Conservation (phyloP, 1,140 invertebrate genomes). For the Propsilocerus akamusi region DNA sequence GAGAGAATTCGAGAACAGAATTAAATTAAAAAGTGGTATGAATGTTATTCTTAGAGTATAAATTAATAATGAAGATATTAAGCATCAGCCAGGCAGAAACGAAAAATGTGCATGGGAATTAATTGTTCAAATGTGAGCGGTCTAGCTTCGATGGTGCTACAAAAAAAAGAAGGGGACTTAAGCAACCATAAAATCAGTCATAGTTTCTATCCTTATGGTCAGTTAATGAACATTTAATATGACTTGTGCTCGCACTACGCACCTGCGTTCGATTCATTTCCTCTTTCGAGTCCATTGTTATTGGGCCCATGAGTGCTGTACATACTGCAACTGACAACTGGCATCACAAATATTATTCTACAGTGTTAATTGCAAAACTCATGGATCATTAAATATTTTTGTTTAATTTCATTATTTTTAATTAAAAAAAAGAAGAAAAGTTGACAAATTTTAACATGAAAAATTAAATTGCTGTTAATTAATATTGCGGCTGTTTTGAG, state of each 20-base stretch:
- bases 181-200: slow-evolving; percentile 3
- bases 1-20: no score
- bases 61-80: no score
- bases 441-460: background rate
- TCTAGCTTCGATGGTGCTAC: no score
- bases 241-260: background rate
- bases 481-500: background rate
- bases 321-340: background rate
- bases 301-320: background rate
- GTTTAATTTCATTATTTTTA: background rate
- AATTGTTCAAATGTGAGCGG: no score
- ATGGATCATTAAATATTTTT: background rate
- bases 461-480: background rate
- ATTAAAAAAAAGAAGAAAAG: background rate
- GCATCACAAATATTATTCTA: background rate
- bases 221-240: background rate
- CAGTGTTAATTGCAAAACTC: background rate
- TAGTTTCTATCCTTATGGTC: background rate
- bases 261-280: background rate
- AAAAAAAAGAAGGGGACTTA: no score
- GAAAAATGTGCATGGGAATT: no score
- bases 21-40: no score
- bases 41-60: no score
- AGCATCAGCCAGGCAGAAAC: no score
- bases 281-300: background rate